Percentiles rank a stretch among this genome's conserved stretches.
Conservation (phyloP, 2,888 invertebrate species). For the Dolichomitus sp. region DNA sequence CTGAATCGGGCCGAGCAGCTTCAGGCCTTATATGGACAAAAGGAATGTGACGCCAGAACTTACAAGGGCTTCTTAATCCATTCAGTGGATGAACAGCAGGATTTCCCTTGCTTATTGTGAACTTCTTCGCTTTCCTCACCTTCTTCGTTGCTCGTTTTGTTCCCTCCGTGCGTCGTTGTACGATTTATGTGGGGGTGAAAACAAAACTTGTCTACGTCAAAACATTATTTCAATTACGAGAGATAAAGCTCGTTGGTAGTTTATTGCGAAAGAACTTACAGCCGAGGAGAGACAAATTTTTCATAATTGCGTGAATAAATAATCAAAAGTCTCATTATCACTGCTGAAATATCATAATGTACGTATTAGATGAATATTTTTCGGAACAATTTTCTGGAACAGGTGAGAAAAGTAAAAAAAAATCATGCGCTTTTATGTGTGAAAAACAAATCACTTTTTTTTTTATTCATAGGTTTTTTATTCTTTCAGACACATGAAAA, state of each 20-base stretch:
- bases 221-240: slow-evolving; percentile 3
- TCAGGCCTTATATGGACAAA: slow-evolving; percentile 75
- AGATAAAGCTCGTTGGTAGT: not conserved
- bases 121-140: slow-evolving; percentile 38
- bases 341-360: no score
- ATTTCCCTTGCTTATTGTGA: slow-evolving; percentile 55
- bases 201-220: slow-evolving; percentile 16
- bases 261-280: not conserved
- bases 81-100: slow-evolving; percentile 75
- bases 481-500: not conserved
- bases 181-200: not conserved
- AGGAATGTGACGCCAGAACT: slow-evolving; percentile 70
- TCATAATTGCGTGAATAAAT: not conserved
- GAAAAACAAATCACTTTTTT: no score
- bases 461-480: not conserved
- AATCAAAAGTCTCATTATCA: not conserved
- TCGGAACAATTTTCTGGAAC: no score
- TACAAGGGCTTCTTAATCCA: slow-evolving; percentile 80
- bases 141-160: slow-evolving; percentile 17
- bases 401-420: not conserved
- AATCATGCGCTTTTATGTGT: not conserved
- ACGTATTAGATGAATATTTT: no score
- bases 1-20: slow-evolving; percentile 33
- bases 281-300: not conserved
- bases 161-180: slow-evolving; percentile 72